Evolutionary conservation across 2,113 vertebrate genomes (phyloP).

Genomic region (Neolamprologus sp.): DNA sequence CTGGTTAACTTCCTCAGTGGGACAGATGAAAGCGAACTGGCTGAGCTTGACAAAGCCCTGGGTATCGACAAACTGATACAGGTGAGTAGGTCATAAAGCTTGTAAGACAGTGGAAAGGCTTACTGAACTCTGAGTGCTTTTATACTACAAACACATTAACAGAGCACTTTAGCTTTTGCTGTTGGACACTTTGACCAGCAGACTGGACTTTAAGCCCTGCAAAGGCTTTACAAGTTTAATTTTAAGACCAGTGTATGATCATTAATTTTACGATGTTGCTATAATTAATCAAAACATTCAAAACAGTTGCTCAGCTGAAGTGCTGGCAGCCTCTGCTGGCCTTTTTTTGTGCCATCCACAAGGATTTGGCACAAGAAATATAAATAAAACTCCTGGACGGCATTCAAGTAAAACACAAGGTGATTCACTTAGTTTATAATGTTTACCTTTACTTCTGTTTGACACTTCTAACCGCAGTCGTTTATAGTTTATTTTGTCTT

Average conservation of each 20-base stretch:
- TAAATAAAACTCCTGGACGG: background rate
- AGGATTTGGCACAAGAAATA: background rate
- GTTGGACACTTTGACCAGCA: background rate
- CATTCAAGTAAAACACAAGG: background rate
- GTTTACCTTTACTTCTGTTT: background rate
- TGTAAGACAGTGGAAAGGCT: background rate
- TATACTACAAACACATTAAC: background rate
- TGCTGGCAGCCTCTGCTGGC: background rate
- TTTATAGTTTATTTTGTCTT: background rate
- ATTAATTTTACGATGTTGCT: background rate
- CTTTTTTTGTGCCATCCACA: background rate
- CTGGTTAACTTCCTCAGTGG: conserved; percentile 93
- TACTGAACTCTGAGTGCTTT: background rate
- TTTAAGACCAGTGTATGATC: background rate
- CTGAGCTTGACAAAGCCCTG: conserved; percentile 86
- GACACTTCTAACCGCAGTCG: background rate
- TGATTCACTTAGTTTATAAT: background rate
- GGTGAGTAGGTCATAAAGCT: conserved; percentile 59
- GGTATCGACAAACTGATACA: conserved; percentile 95
- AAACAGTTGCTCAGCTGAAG: background rate
- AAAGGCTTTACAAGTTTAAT: background rate
- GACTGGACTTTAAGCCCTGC: background rate
- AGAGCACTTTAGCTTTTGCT: background rate
- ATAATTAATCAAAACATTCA: background rate
- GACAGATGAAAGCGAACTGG: conserved; percentile 92